Evolutionary conservation across 2,888 invertebrate genomes (phyloP), one percentile per base, ranked within the genome.

Genomic region (Synanthedon vespiformis): DNA sequence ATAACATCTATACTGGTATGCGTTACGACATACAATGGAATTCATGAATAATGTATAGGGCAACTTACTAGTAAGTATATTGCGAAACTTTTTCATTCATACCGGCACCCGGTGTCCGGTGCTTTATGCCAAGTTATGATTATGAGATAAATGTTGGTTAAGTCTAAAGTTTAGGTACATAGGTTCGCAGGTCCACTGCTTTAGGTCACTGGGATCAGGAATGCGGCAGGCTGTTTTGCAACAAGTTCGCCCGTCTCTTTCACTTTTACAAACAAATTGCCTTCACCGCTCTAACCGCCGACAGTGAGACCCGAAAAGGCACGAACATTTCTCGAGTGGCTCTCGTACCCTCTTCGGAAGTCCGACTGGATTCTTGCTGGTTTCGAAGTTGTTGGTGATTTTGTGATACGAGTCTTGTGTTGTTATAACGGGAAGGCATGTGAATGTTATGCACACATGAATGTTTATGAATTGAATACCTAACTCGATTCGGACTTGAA

Each of bases 161-260:
- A 34, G n/a, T 44, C 44, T 13, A 13, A 44, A 44, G 12, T 48
- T 22, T 48, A 48, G 13, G 51, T 40, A 40, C 14, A 51, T 51
- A 51, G 41, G 18, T 27, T 54, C 54, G 61, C 57, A 64, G 57
- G 58, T 63, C 60, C 50, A 50, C 34, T 40, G 75, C 79, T 82
- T 81, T 85, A 72, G 86, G 86, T 86, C 80, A 87, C 74, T 86
- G 77, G 86, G 85, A 82, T 82, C 50, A 59, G 82, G 86, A 85
- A 86, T 85, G 86, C 72, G 74, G 77, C 66, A 77, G 72, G 68
- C 67, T 70, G 74, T 80, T 84, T 86, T 74, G 85, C 84, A 83
- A 84, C 82, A 83, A 82, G 83, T 85, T 83, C 76, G 68, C 57
- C 62, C 61, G 52, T 75, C 79, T 63, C 77, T 60, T 62, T 78